Conservation (phyloP, 2,113 vertebrate genomes). For the Zingel zingel region DNA sequence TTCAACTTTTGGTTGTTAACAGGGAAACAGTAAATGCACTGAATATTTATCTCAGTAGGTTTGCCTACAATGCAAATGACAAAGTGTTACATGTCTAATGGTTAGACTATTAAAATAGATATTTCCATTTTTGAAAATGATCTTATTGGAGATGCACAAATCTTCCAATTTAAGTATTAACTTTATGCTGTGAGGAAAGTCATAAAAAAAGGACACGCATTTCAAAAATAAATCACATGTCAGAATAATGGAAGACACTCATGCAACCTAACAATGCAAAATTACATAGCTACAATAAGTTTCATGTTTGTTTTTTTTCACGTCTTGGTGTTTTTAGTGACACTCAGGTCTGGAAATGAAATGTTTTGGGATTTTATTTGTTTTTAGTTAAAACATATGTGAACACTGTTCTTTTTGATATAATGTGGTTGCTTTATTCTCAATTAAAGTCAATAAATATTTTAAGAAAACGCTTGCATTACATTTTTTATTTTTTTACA, state of each 20-base stretch:
- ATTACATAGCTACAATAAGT: conserved; percentile 66
- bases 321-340: conserved; percentile 80
- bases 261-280: conserved; percentile 81
- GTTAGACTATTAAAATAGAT: conserved; percentile 52
- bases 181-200: conserved; percentile 48
- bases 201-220: conserved; percentile 19
- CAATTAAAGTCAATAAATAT: conserved; percentile 84
- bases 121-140: conserved; percentile 34
- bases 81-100: conserved; percentile 68
- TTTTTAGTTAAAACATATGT: conserved; percentile 76
- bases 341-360: conserved; percentile 85
- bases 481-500: not conserved
- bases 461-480: conserved; percentile 69
- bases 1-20: conserved; percentile 60
- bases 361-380: conserved; percentile 65
- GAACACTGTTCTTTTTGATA: conserved; percentile 82
- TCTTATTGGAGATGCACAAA: conserved; percentile 52
- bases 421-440: conserved; percentile 84
- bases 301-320: conserved; percentile 58
- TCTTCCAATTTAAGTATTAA: conserved; percentile 61
- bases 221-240: conserved; percentile 44
- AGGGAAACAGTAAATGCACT: conserved; percentile 76
- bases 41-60: conserved; percentile 71
- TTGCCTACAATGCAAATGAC: conserved; percentile 62
- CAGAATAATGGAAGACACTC: conserved; percentile 63